Percentiles rank a stretch among this genome's conserved stretches.
Evolutionary conservation across 2,888 invertebrate species (phyloP).

Genomic region (Ophion ellenae): DNA sequence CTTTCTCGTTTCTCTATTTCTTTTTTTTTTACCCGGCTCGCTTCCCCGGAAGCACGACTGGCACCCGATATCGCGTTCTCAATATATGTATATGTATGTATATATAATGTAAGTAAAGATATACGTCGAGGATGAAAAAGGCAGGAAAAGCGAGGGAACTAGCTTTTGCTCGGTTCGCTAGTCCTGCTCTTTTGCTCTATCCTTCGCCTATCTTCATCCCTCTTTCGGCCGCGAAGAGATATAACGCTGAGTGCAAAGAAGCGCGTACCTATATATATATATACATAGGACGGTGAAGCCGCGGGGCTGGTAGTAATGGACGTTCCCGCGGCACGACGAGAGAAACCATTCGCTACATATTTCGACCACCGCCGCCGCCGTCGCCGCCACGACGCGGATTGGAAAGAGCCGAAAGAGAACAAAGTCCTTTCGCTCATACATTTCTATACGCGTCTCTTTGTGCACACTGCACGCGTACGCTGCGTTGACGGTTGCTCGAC

Average conservation of each 20-base stretch:
- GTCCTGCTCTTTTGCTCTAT: slow-evolving; percentile 28
- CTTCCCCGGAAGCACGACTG: slow-evolving; percentile 60
- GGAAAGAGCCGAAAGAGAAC: slow-evolving; percentile 1
- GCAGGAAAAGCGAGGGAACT: slow-evolving; percentile 62
- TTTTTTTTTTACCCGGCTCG: slow-evolving; percentile 42
- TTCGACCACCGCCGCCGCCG: slow-evolving; percentile 46
- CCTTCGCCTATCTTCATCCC: slow-evolving; percentile 29
- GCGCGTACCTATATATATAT: slow-evolving; percentile 37
- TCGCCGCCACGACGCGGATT: background rate
- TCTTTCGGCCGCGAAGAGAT: slow-evolving; percentile 33
- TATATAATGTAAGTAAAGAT: background rate
- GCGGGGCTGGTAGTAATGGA: slow-evolving; percentile 61
- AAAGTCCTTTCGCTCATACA: slow-evolving; percentile 12
- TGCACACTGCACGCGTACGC: too few relatives aligned
- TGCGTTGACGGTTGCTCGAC: too few relatives aligned
- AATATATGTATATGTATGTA: slow-evolving; percentile 42
- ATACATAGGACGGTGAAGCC: slow-evolving; percentile 54
- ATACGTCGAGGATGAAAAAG: slow-evolving; percentile 50
- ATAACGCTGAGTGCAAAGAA: slow-evolving; percentile 67
- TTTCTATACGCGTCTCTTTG: too few relatives aligned
- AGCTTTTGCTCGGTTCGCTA: slow-evolving; percentile 65
- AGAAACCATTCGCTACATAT: slow-evolving; percentile 29
- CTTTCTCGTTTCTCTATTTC: slow-evolving; percentile 69
- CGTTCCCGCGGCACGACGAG: slow-evolving; percentile 57
- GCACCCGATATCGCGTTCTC: slow-evolving; percentile 64